phyloP scores from a whole-genome alignment of 2,888 invertebrate genomes.

The Girardia tigrina region DNA sequence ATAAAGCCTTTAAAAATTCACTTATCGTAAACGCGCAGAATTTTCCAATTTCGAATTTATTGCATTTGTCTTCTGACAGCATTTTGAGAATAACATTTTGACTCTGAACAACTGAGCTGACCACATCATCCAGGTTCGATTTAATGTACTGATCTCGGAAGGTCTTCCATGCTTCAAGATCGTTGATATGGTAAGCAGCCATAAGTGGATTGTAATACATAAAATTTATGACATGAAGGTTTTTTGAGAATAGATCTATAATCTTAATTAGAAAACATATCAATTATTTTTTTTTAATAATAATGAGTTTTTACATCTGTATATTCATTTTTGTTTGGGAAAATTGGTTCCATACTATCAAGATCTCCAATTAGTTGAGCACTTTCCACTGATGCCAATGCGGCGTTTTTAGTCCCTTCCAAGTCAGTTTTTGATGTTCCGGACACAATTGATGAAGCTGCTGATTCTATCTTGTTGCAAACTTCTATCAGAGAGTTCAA shows the following conservation, averaged over 20 bases:
- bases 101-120: not conserved
- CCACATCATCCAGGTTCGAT: not conserved
- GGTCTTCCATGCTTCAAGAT: not conserved
- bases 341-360: not conserved
- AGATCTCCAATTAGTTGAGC: slow-evolving; percentile 8
- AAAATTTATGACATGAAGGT: not conserved
- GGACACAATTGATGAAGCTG: not conserved
- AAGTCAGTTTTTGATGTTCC: not conserved
- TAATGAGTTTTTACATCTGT: not conserved
- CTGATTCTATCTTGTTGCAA: not conserved
- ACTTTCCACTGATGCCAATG: not conserved
- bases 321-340: not conserved
- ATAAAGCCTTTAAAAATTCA: not conserved
- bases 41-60: not conserved
- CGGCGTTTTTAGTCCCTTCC: not conserved
- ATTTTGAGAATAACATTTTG: not conserved
- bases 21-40: not conserved
- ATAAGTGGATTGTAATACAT: slow-evolving; percentile 8
- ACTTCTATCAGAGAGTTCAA: not conserved
- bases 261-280: not conserved
- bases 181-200: not conserved
- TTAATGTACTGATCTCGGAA: not conserved
- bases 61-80: not conserved
- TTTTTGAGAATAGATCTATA: not conserved
- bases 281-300: not conserved